Base-by-base conservation (phyloP, 1,140 invertebrate species). In the Microplitis demolitor region DNA sequence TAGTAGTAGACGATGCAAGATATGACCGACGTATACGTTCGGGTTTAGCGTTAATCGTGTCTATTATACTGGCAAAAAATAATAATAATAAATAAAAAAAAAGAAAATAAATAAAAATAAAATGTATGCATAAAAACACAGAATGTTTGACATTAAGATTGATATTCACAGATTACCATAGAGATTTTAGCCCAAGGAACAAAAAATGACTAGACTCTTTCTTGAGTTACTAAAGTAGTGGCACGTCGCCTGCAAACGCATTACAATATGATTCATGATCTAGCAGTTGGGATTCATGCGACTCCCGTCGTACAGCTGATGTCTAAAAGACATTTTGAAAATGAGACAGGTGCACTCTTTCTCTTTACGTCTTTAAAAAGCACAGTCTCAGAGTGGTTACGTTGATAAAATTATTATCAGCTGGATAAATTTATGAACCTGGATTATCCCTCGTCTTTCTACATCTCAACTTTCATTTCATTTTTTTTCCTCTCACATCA, bases 351-450 rank as follows among this genome's bases (percentile, higher is more conserved):
- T 4, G 54, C 63, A 37, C 72, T 66, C 8, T 45, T 45, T 45
- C 39, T 45, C 39, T 45, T 45, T 45, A 45, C 11, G 39, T 45
- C 39, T 45, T 45, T 45, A 45, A 11, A 11, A 24, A 67, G 54
- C 11, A 8, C 51, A 53, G 24, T 35, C 50, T 60, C 45, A 39
- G 72, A 74, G 69, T 76, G 75, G 60, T 72, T 35, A 58, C 24
- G 33, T 58, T 66, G 74, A 73, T 73, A 72, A 76, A 76, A 72
- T 76, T 76, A 76, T 76, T 76, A 74, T 76, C 75, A 45, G 51
- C 31, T 69, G 37, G 51, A 37, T 66, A 31, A 74, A 74, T 76
- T 71, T 76, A 76, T 76, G 69, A 74, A 69, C 56, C 63, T 56
- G 70, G 56, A 74, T 76, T 74, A 76, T 76, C 68, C 60, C 45